phyloP scores from a whole-genome alignment of 2,888 invertebrate species.

The Nephrotoma flavescens region DNA sequence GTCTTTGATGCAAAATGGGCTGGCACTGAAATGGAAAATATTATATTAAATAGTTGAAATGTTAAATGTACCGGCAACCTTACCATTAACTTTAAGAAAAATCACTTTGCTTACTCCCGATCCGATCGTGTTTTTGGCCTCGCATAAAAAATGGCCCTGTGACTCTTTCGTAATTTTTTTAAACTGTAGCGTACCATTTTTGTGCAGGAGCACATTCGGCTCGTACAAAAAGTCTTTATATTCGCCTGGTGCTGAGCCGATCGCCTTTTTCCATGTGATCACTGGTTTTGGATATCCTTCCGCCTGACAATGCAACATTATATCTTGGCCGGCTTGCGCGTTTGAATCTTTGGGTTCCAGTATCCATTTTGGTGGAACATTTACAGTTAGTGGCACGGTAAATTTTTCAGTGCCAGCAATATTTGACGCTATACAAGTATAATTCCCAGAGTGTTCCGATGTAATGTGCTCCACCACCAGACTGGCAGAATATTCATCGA shows the following conservation, averaged over 20 bases:
- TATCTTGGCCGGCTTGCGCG: constrained; percentile 68
- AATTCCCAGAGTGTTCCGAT: constrained; percentile 76
- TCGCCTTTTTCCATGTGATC: constrained; percentile 80
- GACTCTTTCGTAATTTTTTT: constrained; percentile 71
- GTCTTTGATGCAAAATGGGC: constrained; percentile 73
- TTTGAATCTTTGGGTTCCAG: constrained; percentile 72
- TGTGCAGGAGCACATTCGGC: constrained; percentile 58
- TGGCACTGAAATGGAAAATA: constrained; percentile 43
- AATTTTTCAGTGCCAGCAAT: constrained; percentile 66
- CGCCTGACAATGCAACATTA: constrained; percentile 75
- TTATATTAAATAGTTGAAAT: background rate
- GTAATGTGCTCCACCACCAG: constrained; percentile 74
- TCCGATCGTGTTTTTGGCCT: constrained; percentile 85
- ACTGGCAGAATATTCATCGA: constrained; percentile 76
- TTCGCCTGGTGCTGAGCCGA: constrained; percentile 63
- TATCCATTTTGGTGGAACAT: constrained; percentile 82
- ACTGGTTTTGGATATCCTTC: constrained; percentile 82
- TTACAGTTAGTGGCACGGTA: constrained; percentile 66
- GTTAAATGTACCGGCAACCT: constrained; percentile 12
- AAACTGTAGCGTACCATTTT: constrained; percentile 73
- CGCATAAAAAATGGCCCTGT: constrained; percentile 83
- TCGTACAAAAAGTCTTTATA: constrained; percentile 72
- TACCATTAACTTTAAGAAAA: constrained; percentile 78
- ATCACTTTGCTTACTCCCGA: constrained; percentile 85
- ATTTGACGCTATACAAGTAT: constrained; percentile 79